Evolutionary conservation across 1,140 invertebrate genomes (phyloP).

Genomic region (Temnothorax nylanderi): DNA sequence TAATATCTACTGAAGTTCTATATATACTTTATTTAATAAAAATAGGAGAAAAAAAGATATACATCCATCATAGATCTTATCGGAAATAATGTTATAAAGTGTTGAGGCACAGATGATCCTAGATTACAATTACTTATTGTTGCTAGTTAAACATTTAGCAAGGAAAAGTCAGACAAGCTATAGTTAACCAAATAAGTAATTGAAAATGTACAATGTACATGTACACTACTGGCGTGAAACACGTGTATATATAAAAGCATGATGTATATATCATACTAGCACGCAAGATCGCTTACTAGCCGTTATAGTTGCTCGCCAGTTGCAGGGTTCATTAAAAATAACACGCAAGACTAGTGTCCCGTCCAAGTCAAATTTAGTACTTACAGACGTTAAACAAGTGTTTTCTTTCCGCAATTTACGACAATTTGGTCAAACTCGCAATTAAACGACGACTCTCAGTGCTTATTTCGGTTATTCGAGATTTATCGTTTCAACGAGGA

Average conservation of each 20-base stretch:
- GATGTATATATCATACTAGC: background rate
- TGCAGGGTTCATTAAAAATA: conserved; percentile 29
- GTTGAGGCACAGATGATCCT: background rate
- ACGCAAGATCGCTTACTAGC: conserved; percentile 34
- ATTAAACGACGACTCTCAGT: background rate
- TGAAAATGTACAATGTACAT: background rate
- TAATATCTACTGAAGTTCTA: background rate
- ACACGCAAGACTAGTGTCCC: background rate
- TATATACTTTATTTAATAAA: background rate
- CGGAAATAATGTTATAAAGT: background rate
- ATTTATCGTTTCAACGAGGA: background rate
- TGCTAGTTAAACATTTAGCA: background rate
- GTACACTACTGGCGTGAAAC: background rate
- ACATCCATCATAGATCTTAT: background rate
- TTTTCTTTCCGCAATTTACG: background rate
- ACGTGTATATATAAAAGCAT: conserved; percentile 33
- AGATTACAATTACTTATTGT: conserved; percentile 12
- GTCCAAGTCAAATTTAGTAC: conserved; percentile 17
- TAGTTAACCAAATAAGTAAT: background rate
- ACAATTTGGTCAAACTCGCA: background rate
- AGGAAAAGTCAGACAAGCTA: background rate
- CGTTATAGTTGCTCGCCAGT: conserved; percentile 10
- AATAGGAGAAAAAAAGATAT: background rate
- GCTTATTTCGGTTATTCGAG: background rate
- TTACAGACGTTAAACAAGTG: background rate